Conservation (phyloP, 2,797 vertebrate species). For the Hyperoplus immaculatus region DNA sequence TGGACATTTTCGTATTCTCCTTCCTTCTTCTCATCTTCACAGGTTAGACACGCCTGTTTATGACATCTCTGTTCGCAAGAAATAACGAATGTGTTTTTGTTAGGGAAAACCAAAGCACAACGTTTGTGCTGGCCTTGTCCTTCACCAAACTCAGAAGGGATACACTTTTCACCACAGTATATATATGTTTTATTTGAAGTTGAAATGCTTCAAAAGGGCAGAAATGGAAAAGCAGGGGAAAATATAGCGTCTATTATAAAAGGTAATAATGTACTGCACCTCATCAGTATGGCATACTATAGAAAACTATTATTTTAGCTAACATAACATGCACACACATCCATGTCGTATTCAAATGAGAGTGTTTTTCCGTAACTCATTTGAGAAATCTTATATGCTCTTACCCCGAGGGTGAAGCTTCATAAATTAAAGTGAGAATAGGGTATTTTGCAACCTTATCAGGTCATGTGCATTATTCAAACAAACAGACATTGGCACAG, state of each 20-base stretch:
- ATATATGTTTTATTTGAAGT: constrained; percentile 1
- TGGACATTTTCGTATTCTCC: no score
- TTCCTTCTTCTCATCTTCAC: no score
- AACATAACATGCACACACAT: constrained; percentile 22
- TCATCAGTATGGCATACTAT: constrained; percentile 2
- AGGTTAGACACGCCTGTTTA: no score
- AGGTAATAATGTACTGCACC: constrained; percentile 29
- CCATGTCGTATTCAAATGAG: constrained; percentile 47
- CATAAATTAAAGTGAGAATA: constrained; percentile 72
- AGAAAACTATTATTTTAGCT: constrained; percentile 38
- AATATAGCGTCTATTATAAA: background rate
- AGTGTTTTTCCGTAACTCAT: constrained; percentile 61
- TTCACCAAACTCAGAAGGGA: constrained; percentile 13
- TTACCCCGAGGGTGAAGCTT: constrained; percentile 62
- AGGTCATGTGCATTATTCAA: constrained; percentile 80
- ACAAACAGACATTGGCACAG: constrained; percentile 72
- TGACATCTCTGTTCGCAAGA: no score
- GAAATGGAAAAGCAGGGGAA: background rate
- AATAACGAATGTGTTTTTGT: no score
- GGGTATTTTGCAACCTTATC: constrained; percentile 66
- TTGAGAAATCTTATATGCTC: constrained; percentile 63
- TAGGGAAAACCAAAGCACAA: no score
- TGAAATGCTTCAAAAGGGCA: constrained; percentile 20
- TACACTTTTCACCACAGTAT: constrained; percentile 1
- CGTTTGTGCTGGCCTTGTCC: background rate